phyloP scores from a whole-genome alignment of 2,113 vertebrate species.

The Columba janthina region DNA sequence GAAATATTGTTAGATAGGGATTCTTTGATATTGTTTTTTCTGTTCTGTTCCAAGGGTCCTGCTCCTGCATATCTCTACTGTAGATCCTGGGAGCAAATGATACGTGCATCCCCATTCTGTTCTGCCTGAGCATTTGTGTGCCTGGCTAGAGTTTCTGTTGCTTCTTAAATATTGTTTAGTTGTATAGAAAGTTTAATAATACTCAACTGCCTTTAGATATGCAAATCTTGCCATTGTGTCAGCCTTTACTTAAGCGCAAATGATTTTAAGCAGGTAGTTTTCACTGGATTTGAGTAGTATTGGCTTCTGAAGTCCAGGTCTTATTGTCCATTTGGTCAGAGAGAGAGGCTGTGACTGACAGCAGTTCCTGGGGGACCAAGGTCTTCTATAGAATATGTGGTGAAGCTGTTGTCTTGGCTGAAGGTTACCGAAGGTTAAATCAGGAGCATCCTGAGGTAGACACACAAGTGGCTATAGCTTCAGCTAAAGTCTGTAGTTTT shows the following conservation, averaged over 20 bases:
- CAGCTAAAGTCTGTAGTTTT: background rate
- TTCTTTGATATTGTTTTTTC: background rate
- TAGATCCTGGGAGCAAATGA: background rate
- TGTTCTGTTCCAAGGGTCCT: background rate
- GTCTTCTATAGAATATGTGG: background rate
- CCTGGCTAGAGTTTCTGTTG: background rate
- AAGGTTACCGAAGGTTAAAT: background rate
- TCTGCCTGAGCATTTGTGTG: background rate
- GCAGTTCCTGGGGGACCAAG: background rate
- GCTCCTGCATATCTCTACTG: background rate
- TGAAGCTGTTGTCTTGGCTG: background rate
- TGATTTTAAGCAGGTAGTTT: background rate
- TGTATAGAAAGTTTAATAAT: background rate
- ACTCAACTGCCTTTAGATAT: background rate
- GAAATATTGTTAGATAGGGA: background rate
- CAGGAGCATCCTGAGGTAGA: background rate
- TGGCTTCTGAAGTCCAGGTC: background rate
- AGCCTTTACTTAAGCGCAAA: background rate
- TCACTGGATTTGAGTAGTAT: background rate
- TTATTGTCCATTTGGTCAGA: background rate
- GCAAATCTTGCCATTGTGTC: background rate
- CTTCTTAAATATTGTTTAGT: background rate
- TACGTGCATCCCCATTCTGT: background rate
- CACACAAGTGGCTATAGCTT: background rate
- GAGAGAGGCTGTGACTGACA: background rate